These are phyloP conservation scores for Lepus townsendii DNA, from an alignment of 2,797 vertebrate genomes.

Conservation along the genomic window DNA sequence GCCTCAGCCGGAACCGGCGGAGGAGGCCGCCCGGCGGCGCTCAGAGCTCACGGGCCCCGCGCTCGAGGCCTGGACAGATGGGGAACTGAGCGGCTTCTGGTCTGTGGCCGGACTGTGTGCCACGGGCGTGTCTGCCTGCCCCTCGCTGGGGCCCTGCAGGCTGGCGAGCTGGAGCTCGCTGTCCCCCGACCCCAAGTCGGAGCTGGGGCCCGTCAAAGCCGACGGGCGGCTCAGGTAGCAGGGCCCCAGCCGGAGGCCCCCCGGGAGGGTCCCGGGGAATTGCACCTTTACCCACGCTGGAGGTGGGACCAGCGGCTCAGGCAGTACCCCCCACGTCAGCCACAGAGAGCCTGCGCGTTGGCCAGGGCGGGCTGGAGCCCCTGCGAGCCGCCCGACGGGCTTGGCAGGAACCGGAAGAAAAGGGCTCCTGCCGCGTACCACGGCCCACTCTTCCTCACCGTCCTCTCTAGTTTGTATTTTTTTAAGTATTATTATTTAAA, in stretches of 20 bases:
- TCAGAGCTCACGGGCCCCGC: slow-evolving; percentile 90
- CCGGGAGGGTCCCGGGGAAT: slow-evolving; percentile 64
- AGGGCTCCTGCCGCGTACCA: slow-evolving; percentile 26
- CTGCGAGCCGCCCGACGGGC: slow-evolving; percentile 16
- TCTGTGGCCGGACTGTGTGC: slow-evolving; percentile 90
- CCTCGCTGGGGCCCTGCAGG: slow-evolving; percentile 91
- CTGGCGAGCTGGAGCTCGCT: slow-evolving; percentile 97
- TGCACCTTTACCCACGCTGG: slow-evolving; percentile 71
- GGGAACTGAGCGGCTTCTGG: slow-evolving; percentile 89
- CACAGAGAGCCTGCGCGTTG: neutral
- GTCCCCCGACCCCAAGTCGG: slow-evolving; percentile 97
- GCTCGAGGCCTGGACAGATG: slow-evolving; percentile 94
- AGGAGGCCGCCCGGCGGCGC: slow-evolving; percentile 89
- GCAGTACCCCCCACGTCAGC: neutral
- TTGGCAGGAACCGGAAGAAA: neutral
- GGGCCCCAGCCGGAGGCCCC: slow-evolving; percentile 69
- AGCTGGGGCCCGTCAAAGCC: slow-evolving; percentile 94
- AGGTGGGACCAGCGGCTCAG: slow-evolving; percentile 50
- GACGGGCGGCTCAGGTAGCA: slow-evolving; percentile 98
- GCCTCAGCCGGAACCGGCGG: slow-evolving; percentile 89
- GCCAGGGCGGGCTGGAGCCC: slow-evolving; percentile 22
- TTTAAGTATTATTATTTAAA: neutral
- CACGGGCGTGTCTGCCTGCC: slow-evolving; percentile 89
- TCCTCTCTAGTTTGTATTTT: slow-evolving; percentile 48
- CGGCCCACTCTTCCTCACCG: neutral